A percentile compares a stretch with the other conserved stretches of the same genome.
Evolutionary conservation across 1,140 invertebrate genomes (phyloP).

Genomic region (Drosophila elegans): DNA sequence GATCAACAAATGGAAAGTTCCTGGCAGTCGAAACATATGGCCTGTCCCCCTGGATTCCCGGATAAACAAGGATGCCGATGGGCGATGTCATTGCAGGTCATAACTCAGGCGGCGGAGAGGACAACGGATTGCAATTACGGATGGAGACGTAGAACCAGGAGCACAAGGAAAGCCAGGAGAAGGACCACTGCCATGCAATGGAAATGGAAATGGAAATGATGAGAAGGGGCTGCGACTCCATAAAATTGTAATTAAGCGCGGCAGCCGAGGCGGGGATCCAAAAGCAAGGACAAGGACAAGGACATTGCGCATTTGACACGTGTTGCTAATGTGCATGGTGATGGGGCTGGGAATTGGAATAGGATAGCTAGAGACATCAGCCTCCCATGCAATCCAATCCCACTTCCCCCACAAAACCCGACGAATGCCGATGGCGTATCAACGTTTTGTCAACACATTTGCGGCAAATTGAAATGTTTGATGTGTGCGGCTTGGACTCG

Average conservation of each 20-base stretch:
- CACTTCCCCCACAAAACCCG: constrained; percentile 8
- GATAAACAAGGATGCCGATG: constrained; percentile 10
- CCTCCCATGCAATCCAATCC: constrained; percentile 7
- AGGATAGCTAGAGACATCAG: background rate
- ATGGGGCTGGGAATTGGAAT: background rate
- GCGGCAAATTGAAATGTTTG: constrained; percentile 53
- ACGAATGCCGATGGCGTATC: constrained; percentile 26
- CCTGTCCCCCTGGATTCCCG: background rate
- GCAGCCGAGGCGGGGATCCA: constrained; percentile 27
- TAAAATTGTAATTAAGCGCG: constrained; percentile 78
- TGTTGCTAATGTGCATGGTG: constrained; percentile 70
- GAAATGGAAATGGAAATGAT: constrained; percentile 26
- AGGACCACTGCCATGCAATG: constrained; percentile 15
- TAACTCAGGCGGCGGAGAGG: constrained; percentile 68
- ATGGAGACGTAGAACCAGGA: constrained; percentile 10
- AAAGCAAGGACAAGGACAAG: constrained; percentile 19
- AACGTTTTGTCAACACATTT: constrained; percentile 55
- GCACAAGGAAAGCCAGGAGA: background rate
- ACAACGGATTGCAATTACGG: constrained; percentile 60
- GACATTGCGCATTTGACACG: constrained; percentile 58
- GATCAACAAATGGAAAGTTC: constrained; percentile 32
- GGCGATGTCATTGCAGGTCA: constrained; percentile 67
- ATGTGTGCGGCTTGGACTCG: constrained; percentile 25
- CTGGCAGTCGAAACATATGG: constrained; percentile 28
- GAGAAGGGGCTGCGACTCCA: constrained; percentile 52